These are phyloP conservation scores for Heterochromis multidens DNA, from an alignment of 2,113 vertebrate genomes.

Conservation along the genomic window DNA sequence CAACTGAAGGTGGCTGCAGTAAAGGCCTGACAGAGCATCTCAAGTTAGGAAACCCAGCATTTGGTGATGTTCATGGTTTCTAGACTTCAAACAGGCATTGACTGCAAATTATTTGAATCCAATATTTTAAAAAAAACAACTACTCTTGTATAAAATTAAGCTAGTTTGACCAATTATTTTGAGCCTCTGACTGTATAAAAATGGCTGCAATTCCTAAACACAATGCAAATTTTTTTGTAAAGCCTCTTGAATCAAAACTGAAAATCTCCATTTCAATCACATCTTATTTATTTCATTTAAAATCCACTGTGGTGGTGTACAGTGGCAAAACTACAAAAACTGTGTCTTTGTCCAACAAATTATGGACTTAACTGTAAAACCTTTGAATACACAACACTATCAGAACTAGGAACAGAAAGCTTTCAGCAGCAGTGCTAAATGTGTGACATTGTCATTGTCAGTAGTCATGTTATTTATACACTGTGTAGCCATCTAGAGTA, in stretches of 20 bases:
- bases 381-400: neutral
- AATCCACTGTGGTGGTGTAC: neutral
- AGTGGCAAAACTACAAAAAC: neutral
- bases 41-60: neutral
- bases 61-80: neutral
- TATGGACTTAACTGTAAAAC: neutral
- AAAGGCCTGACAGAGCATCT: neutral
- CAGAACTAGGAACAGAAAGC: neutral
- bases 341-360: neutral
- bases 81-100: neutral
- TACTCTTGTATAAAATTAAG: neutral
- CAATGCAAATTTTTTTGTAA: neutral
- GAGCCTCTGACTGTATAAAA: too few species aligned
- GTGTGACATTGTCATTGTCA: neutral
- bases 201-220: neutral
- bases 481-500: neutral
- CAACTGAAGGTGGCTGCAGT: neutral
- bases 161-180: neutral
- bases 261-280: neutral
- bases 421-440: neutral
- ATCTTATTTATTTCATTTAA: neutral
- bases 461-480: neutral
- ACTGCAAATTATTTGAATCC: neutral
- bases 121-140: neutral
- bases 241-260: neutral